These are phyloP conservation scores for Ips nitidus DNA, from an alignment of 1,140 invertebrate species.

Conservation along the genomic window DNA sequence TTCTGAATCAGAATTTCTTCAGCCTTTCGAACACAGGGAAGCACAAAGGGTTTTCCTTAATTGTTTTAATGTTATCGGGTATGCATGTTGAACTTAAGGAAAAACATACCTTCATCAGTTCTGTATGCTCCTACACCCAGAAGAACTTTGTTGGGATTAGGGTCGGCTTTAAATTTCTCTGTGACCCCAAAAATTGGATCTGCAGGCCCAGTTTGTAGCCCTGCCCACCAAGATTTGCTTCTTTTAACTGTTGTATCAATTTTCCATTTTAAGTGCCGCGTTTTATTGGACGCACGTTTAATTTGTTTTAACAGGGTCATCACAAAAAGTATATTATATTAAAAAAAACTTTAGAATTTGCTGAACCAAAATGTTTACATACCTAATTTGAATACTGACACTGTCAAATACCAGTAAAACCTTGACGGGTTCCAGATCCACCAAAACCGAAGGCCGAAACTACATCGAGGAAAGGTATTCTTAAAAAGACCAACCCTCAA, in stretches of 20 bases:
- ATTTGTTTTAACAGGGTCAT: too few relatives aligned
- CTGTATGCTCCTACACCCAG: conserved; percentile 97
- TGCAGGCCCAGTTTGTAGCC: conserved; percentile 95
- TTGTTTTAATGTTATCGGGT: conserved; percentile 49
- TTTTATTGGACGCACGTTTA: too few relatives aligned
- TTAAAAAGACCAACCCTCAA: conserved; percentile 13
- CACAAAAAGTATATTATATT: too few relatives aligned
- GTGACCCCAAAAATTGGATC: conserved; percentile 98
- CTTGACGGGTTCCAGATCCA: too few relatives aligned
- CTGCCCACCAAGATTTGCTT: conserved; percentile 76
- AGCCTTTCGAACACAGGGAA: conserved; percentile 86
- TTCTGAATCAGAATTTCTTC: conserved; percentile 54
- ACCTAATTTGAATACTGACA: too few relatives aligned
- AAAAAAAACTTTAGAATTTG: too few relatives aligned
- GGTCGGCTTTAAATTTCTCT: conserved; percentile 94
- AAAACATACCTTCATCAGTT: conserved; percentile 72
- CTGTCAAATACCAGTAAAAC: too few relatives aligned
- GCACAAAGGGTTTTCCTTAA: conserved; percentile 85
- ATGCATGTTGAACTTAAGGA: conserved; percentile 60
- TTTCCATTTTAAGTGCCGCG: too few relatives aligned
- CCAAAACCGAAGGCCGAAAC: too few relatives aligned
- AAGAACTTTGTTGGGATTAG: conserved; percentile 95
- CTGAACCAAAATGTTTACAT: too few relatives aligned
- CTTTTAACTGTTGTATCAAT: conserved; percentile 72
- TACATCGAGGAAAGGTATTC: conserved; percentile 11